Evolutionary conservation across 2,113 vertebrate genomes (phyloP), one percentile per base, ranked within the genome.

Genomic region (Bubalus kerabau): DNA sequence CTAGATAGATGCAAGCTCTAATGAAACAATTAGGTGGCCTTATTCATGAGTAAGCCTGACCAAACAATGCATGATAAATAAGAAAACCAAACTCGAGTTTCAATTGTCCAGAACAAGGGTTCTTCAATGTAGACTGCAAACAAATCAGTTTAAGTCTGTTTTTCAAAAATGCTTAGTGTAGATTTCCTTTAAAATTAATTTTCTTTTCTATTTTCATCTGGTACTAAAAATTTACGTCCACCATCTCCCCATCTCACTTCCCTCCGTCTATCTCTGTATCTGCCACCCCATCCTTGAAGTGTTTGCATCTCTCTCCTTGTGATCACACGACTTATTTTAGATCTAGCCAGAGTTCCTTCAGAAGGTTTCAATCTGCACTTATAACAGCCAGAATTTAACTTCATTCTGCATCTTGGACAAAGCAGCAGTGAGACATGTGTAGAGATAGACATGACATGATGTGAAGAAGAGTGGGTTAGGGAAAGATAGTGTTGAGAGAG

Each of bases 321-420:
- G 90, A 97, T 94, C 97, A 93, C 76, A 97, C 50, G 87, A 96
- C 36, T 94, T 95, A 97, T 97, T 97, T 98, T 93, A 95, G 92
- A 94, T 92, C 56, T 96, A 36, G 74, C 76, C 91, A 97, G 90
- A 64, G 57, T 95, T 94, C 94, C 80, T 92, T 96, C 43, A 96
- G 80, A 89, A 95, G 78, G 40, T 59, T 96, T 95, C 87, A 85
- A 76, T 97, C 87, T 95, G 92, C 87, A 94, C 23, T 97, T 54
- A 23, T 80, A 76, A 60, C 24, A 71, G 11, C 13, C 76, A 91
- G 56, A 92, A 80, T 80, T 97, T 86, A 95, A 95, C 92, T 80
- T 91, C 24, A 92, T 88, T 90, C n/a, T 96, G 59, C 30, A 54
- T 91, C 81, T 26, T 30, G 56, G 85, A 54, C 86, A 86, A 92